Evolutionary conservation across 2,113 vertebrate species (phyloP), one percentile per base, ranked within the genome.

Genomic region (Charina bottae): DNA sequence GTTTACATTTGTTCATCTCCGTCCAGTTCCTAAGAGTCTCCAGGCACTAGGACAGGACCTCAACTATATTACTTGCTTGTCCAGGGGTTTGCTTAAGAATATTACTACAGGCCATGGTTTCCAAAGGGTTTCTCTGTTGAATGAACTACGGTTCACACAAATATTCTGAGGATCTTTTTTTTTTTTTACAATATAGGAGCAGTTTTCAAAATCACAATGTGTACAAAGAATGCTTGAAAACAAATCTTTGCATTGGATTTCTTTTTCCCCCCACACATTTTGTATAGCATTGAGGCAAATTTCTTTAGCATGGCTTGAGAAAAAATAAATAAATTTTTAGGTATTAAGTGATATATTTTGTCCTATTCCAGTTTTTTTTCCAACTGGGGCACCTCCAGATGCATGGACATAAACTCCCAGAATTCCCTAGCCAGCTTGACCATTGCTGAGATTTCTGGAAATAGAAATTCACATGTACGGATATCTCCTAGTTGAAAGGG

Each of bases 131-230:
- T 87, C 12, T 88, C 37, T 64, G 46, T 10, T 62, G 59, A 15
- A 12, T 42, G 62, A 62, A 88, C 13, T 64, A 64, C 26, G 12
- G 10, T 64, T 64, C 28, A 12, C 28, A n/a, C 62, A 64, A 64
- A 64, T 64, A 64, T 64, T n/a, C 26, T n/a, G 62, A 64, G 26
- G 62, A 13, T 64, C 26, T 64, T 64, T 28, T 64, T 64, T n/a
- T 64, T 64, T 28, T 28, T 28, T 56, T 56, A n/a, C 62, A 64
- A 64, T 91, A 55, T 97, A 97, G 90, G 95, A 54, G n/a, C 58
- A 92, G 0, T 92, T 96, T 96, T 96, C 83, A 95, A 89, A 86
- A 0, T 97, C 97, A 97, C 97, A 97, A 94, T 94, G 12, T 95
- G 89, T 60, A 15, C 91, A 49, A 64, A 92, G 72, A 62, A 84